Percentiles rank a stretch among this genome's conserved stretches.
phyloP scores from a whole-genome alignment of 2,113 vertebrate species.

The Parotia lawesii region DNA sequence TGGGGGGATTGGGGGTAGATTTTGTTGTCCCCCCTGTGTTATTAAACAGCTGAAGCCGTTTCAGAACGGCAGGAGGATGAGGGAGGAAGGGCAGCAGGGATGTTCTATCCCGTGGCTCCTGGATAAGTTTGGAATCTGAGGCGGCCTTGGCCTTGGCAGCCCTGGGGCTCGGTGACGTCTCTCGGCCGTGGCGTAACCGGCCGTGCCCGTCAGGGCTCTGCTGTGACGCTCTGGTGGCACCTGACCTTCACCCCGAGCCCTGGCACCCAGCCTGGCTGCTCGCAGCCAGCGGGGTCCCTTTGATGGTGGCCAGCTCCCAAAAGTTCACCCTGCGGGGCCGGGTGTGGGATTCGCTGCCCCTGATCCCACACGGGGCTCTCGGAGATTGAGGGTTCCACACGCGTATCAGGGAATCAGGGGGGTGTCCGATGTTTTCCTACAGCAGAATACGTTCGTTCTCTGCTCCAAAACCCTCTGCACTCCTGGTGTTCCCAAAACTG shows the following conservation, averaged over 20 bases:
- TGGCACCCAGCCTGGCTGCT: neutral
- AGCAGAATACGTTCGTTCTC: accelerated
- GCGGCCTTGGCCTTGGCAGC: neutral
- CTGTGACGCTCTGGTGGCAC: neutral
- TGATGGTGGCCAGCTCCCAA: neutral
- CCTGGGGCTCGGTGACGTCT: neutral
- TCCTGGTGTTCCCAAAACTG: neutral
- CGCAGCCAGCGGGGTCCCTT: neutral
- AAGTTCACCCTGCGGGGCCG: neutral
- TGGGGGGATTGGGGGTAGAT: too few relatives aligned
- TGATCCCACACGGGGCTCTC: accelerated
- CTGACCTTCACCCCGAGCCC: neutral
- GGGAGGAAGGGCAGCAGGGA: neutral
- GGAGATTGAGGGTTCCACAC: accelerated
- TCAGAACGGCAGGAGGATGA: neutral
- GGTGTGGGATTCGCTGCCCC: neutral
- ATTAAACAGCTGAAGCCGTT: neutral
- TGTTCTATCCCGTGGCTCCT: neutral
- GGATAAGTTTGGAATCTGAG: neutral
- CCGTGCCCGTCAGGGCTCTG: neutral
- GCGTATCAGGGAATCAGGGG: accelerated
- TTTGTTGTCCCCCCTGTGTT: neutral
- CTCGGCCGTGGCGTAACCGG: neutral
- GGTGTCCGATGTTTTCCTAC: accelerated
- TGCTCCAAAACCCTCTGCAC: neutral